Percentiles rank a stretch among this genome's conserved stretches.
phyloP scores from a whole-genome alignment of 2,888 invertebrate species.

The Eremobia ochroleuca region DNA sequence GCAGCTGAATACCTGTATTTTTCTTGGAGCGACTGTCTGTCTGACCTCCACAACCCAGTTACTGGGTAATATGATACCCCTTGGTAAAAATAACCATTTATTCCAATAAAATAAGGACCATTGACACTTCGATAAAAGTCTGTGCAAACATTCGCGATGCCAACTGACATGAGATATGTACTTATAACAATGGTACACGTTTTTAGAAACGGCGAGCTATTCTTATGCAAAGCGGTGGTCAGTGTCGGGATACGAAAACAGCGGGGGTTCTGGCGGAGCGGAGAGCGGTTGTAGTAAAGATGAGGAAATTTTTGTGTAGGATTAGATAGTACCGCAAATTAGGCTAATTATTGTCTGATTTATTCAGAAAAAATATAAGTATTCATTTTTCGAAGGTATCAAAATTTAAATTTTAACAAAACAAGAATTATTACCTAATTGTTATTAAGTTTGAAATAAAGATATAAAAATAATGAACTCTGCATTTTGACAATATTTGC shows the following conservation, averaged over 20 bases:
- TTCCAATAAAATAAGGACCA: background rate
- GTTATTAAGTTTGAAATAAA: no score
- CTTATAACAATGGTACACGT: conserved; percentile 60
- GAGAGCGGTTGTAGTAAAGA: background rate
- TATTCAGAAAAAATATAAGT: background rate
- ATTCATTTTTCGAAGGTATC: no score
- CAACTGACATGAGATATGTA: conserved; percentile 19
- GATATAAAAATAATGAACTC: no score
- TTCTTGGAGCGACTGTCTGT: no score
- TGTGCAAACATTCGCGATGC: conserved; percentile 17
- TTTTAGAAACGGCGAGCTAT: conserved; percentile 54
- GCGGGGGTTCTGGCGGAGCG: conserved; percentile 22
- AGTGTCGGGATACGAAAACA: conserved; percentile 31
- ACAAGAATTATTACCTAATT: no score
- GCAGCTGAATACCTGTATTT: no score
- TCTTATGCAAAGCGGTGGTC: conserved; percentile 64
- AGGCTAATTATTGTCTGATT: background rate
- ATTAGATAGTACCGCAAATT: no score
- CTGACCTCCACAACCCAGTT: no score
- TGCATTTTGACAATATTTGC: no score
- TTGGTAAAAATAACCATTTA: background rate
- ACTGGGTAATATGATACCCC: no score
- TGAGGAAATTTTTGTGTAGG: no score
- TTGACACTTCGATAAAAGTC: conserved; percentile 6
- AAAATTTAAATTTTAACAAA: no score